Percentiles rank a stretch among this genome's conserved stretches.
These are phyloP conservation scores for Drosophila tristis DNA, from an alignment of 1,140 invertebrate species.

Conservation along the genomic window DNA sequence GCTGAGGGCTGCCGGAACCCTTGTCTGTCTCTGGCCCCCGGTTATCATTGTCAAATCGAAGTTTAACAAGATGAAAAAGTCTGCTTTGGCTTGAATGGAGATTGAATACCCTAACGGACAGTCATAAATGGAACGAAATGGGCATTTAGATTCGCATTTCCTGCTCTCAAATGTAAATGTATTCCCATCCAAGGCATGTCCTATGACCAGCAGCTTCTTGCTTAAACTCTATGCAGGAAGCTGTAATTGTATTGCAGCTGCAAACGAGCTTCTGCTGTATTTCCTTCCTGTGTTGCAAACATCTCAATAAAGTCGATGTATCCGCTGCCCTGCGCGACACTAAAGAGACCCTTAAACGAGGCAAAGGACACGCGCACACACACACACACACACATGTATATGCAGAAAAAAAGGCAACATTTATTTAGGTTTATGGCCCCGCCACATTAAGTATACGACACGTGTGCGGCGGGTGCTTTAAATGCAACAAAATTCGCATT, in stretches of 20 bases:
- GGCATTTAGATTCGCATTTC: too few species aligned
- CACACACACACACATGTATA: constrained; percentile 1
- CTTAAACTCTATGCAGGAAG: too few species aligned
- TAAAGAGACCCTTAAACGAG: constrained; percentile 9
- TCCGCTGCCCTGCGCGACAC: constrained; percentile 10
- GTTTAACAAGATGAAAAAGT: constrained; percentile 37
- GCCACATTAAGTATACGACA: constrained; percentile 47
- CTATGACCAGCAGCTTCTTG: too few species aligned
- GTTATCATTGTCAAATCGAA: constrained; percentile 71
- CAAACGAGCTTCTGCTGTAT: too few species aligned
- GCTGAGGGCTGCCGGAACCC: constrained; percentile 38
- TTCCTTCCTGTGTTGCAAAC: constrained; percentile 9
- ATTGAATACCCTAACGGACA: constrained; percentile 12
- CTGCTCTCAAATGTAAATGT: too few species aligned
- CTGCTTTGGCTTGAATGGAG: neutral
- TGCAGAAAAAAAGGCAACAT: constrained; percentile 26
- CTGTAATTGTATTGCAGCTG: too few species aligned
- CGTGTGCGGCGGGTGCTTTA: constrained; percentile 48
- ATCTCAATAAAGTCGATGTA: constrained; percentile 36
- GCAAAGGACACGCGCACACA: neutral
- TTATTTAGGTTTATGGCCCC: constrained; percentile 53
- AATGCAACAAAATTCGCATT: constrained; percentile 56
- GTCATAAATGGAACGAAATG: too few species aligned
- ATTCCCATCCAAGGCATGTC: too few species aligned
- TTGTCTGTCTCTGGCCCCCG: constrained; percentile 38